Conservation (phyloP, 2,888 invertebrate genomes). For the Anagyrus pseudococci region DNA sequence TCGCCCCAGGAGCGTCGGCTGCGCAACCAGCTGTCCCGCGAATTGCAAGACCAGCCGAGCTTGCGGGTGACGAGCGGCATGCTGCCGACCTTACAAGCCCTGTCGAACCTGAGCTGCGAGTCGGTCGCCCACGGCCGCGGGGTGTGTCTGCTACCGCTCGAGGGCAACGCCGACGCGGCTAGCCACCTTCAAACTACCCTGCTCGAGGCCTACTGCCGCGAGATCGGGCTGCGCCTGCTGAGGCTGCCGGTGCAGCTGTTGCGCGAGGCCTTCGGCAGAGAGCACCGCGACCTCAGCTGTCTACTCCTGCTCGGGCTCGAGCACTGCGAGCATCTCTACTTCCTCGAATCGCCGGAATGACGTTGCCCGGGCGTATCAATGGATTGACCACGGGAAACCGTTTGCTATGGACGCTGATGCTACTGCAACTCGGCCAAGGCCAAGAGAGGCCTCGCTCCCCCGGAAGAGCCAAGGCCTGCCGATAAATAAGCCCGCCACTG, state of each 20-base stretch:
- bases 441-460: too few relatives aligned
- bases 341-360: constrained; percentile 42
- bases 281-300: constrained; percentile 50
- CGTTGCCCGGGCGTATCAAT: too few relatives aligned
- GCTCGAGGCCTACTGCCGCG: constrained; percentile 79
- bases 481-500: too few relatives aligned
- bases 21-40: not conserved
- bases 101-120: constrained; percentile 72
- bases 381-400: too few relatives aligned
- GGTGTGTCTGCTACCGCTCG: constrained; percentile 67
- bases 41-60: constrained; percentile 8
- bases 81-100: constrained; percentile 68
- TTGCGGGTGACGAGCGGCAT: constrained; percentile 68
- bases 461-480: too few relatives aligned
- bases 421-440: too few relatives aligned
- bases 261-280: constrained; percentile 46
- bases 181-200: constrained; percentile 81
- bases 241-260: constrained; percentile 65
- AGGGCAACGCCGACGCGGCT: constrained; percentile 73
- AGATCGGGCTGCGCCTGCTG: constrained; percentile 79
- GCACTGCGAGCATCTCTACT: constrained; percentile 43
- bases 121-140: constrained; percentile 42
- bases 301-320: constrained; percentile 43
- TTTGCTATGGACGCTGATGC: too few relatives aligned
- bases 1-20: not conserved